Evolutionary conservation across 2,113 vertebrate genomes (phyloP).

Genomic region (Corythoichthys intestinalis): DNA sequence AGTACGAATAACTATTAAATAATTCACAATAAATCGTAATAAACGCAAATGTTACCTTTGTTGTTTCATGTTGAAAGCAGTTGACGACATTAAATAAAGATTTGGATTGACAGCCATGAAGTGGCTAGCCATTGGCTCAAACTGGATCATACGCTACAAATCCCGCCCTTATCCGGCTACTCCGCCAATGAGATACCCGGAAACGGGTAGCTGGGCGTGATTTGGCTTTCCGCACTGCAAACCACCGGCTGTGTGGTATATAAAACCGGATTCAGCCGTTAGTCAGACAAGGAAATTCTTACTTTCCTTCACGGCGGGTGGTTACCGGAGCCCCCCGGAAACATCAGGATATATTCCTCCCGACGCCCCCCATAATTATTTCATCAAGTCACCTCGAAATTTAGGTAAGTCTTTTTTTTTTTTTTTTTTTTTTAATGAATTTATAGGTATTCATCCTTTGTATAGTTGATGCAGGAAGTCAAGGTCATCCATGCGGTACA

Average conservation of each 20-base stretch:
- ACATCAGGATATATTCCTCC: neutral
- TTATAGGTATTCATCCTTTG: neutral
- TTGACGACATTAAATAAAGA: slow-evolving; percentile 1
- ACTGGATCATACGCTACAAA: slow-evolving; percentile 47
- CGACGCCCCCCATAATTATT: neutral
- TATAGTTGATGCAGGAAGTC: slow-evolving; percentile 7
- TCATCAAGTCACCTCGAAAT: slow-evolving; percentile 17
- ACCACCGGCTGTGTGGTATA: slow-evolving; percentile 53
- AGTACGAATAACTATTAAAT: neutral
- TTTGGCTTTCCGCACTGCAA: neutral
- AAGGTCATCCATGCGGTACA: slow-evolving; percentile 31
- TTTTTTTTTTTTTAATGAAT: too few relatives aligned
- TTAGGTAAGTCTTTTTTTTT: slow-evolving; percentile 47
- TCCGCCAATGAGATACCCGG: slow-evolving; percentile 23
- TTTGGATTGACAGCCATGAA: slow-evolving; percentile 9
- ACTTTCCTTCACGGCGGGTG: slow-evolving; percentile 52
- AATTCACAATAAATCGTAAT: neutral
- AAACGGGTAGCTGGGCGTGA: slow-evolving; percentile 4
- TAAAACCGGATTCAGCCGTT: neutral
- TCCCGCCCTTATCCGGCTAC: slow-evolving; percentile 4
- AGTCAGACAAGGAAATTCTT: slow-evolving; percentile 23
- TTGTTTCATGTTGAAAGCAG: neutral
- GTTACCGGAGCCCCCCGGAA: slow-evolving; percentile 3
- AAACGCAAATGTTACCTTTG: too few relatives aligned
- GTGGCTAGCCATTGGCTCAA: slow-evolving; percentile 25